Percentiles rank a stretch among this genome's conserved stretches.
phyloP scores from a whole-genome alignment of 2,888 invertebrate species.

The Pterostichus madidus region DNA sequence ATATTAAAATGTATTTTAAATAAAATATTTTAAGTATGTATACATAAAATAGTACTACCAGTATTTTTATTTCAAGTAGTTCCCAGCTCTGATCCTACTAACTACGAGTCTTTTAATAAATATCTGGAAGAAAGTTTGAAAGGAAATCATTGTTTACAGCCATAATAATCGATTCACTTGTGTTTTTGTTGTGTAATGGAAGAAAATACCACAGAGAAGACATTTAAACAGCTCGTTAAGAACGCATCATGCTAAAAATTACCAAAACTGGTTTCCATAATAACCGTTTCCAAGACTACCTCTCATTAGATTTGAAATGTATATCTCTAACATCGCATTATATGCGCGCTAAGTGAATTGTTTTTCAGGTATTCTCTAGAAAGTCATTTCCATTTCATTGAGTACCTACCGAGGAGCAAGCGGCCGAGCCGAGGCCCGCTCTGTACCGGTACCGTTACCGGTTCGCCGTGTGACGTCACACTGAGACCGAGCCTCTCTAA shows the following conservation, averaged over 20 bases:
- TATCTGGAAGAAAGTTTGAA: not conserved
- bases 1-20: too few species aligned
- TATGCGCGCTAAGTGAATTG: conserved; percentile 63
- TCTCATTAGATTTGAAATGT: conserved; percentile 65
- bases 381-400: conserved; percentile 65
- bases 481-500: conserved; percentile 35
- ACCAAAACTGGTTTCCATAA: conserved; percentile 61
- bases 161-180: conserved; percentile 20
- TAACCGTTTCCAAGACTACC: conserved; percentile 63
- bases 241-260: conserved; percentile 33
- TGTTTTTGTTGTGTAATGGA: conserved; percentile 26
- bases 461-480: conserved; percentile 16
- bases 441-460: not conserved
- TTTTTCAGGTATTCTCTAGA: conserved; percentile 65
- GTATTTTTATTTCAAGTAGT: too few species aligned
- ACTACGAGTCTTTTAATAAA: too few species aligned
- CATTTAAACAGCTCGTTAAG: conserved; percentile 48
- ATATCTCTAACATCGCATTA: conserved; percentile 61
- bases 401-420: conserved; percentile 33
- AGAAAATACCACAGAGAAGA: conserved; percentile 29
- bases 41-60: too few species aligned
- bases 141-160: conserved; percentile 10
- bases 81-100: too few species aligned
- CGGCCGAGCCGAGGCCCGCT: not conserved
- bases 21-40: too few species aligned